Evolutionary conservation across 1,140 invertebrate genomes (phyloP).

Genomic region (Drosophila mojavensis): DNA sequence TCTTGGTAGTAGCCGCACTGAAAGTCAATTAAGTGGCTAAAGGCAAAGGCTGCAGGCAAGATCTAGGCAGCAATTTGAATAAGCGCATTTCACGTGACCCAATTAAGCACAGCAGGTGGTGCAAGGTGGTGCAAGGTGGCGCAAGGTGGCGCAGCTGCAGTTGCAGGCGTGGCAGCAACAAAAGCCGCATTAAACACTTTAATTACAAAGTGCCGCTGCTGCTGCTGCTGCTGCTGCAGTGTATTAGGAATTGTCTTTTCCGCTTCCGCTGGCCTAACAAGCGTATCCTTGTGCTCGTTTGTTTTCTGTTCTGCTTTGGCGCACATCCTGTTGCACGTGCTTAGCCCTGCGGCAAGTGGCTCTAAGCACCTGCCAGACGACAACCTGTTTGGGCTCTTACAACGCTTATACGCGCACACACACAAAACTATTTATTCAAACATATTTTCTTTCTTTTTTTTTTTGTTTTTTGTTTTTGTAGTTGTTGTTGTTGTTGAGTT

Average conservation of each 20-base stretch:
- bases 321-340: slow-evolving; percentile 4
- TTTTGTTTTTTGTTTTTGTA: no score
- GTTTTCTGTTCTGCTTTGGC: slow-evolving; percentile 26
- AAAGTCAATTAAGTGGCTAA: slow-evolving; percentile 75
- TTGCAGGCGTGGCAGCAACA: slow-evolving; percentile 18
- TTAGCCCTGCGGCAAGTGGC: slow-evolving; percentile 1
- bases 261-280: slow-evolving; percentile 73
- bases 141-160: not conserved
- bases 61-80: slow-evolving; percentile 69
- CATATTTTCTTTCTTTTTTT: slow-evolving; percentile 24
- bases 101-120: slow-evolving; percentile 44
- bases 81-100: slow-evolving; percentile 68
- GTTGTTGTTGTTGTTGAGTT: slow-evolving; percentile 15
- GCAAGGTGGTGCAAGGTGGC: not conserved
- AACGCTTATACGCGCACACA: slow-evolving; percentile 47
- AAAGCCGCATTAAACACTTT: slow-evolving; percentile 54
- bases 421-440: slow-evolving; percentile 14
- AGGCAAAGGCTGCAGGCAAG: slow-evolving; percentile 42
- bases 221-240: slow-evolving; percentile 1
- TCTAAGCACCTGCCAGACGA: slow-evolving; percentile 42
- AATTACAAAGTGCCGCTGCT: slow-evolving; percentile 48
- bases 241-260: slow-evolving; percentile 34
- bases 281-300: slow-evolving; percentile 65
- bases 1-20: not conserved
- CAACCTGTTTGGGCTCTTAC: slow-evolving; percentile 53